Conservation (phyloP, 2,888 invertebrate species). For the Gandaritis pyraliata region DNA sequence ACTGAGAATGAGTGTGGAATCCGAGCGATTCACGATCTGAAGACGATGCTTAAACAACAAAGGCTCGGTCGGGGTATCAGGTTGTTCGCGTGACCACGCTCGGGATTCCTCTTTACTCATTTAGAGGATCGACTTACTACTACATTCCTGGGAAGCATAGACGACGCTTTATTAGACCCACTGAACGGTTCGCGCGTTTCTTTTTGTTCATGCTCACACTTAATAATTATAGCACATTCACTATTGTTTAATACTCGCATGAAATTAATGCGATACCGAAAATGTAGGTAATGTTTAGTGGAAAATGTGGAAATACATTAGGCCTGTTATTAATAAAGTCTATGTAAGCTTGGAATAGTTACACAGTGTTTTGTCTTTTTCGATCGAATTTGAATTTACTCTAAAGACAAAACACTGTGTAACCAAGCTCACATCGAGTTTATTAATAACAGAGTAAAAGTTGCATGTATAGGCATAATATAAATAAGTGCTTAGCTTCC, state of each 20-base stretch:
- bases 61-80: slow-evolving; percentile 64
- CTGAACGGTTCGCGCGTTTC: slow-evolving; percentile 48
- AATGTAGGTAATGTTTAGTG: too few relatives aligned
- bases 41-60: slow-evolving; percentile 58
- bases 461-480: too few relatives aligned
- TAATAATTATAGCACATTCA: neutral
- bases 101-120: slow-evolving; percentile 67
- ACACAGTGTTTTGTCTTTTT: too few relatives aligned
- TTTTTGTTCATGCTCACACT: slow-evolving; percentile 42
- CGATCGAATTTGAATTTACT: too few relatives aligned
- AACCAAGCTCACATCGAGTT: too few relatives aligned
- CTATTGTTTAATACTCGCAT: too few relatives aligned
- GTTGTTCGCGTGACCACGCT: slow-evolving; percentile 74
- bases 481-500: neutral
- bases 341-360: too few relatives aligned
- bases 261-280: too few relatives aligned
- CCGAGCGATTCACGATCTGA: slow-evolving; percentile 64
- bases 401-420: too few relatives aligned
- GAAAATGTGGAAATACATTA: too few relatives aligned
- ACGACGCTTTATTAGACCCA: slow-evolving; percentile 63
- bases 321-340: too few relatives aligned
- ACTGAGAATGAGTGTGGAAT: slow-evolving; percentile 61
- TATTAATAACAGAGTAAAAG: too few relatives aligned
- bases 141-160: slow-evolving; percentile 65
- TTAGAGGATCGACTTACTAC: slow-evolving; percentile 72